These are phyloP conservation scores for Scalopus aquaticus DNA, from an alignment of 2,113 vertebrate genomes.

Conservation along the genomic window DNA sequence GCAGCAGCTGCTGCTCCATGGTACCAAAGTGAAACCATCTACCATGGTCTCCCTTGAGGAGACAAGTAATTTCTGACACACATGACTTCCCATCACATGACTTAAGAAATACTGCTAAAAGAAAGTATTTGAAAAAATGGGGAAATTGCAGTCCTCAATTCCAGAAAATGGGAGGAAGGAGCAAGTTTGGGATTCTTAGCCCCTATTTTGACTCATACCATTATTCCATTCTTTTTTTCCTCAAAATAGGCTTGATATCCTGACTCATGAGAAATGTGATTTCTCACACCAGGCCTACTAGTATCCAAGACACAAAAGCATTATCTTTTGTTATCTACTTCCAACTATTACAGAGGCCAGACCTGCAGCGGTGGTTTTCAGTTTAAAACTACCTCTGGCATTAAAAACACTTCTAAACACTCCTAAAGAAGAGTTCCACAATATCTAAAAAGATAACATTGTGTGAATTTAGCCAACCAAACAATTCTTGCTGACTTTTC, in stretches of 20 bases:
- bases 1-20: neutral
- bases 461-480: constrained; percentile 30
- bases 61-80: neutral
- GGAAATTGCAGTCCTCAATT: neutral
- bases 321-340: neutral
- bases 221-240: neutral
- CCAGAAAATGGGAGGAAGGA: neutral
- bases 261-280: constrained; percentile 14
- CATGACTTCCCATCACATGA: neutral
- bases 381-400: neutral
- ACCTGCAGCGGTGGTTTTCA: neutral
- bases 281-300: neutral
- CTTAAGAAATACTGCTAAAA: neutral
- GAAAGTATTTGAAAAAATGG: neutral
- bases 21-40: neutral
- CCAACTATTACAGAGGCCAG: neutral
- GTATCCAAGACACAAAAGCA: constrained; percentile 54
- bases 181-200: neutral
- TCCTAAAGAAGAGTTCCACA: neutral
- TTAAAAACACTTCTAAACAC: constrained; percentile 10
- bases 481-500: neutral
- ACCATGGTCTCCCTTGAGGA: neutral
- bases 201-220: neutral
- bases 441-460: constrained; percentile 12
- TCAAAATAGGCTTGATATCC: constrained; percentile 26